These are phyloP conservation scores for Cochlearius cochlearius DNA, from an alignment of 2,113 vertebrate genomes.

Conservation along the genomic window DNA sequence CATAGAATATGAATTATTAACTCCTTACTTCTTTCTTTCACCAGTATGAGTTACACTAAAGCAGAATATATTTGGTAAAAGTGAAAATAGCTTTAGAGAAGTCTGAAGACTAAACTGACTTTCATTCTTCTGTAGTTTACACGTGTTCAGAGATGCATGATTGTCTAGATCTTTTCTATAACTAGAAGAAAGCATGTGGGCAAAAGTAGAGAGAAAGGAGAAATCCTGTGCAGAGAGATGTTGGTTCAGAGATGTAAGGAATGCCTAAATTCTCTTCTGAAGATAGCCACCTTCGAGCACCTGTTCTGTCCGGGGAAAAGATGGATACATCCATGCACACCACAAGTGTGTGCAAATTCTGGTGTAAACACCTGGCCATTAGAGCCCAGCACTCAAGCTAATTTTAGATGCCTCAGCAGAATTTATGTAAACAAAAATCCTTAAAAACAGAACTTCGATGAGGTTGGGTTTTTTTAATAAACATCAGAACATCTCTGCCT, in stretches of 20 bases:
- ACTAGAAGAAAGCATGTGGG: not conserved
- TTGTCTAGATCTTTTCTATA: not conserved
- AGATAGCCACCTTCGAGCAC: not conserved
- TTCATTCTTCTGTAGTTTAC: not conserved
- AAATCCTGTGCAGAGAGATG: not conserved
- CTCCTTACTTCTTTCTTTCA: not conserved
- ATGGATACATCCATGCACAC: not conserved
- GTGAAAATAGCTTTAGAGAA: not conserved
- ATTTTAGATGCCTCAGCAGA: not conserved
- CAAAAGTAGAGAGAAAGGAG: not conserved
- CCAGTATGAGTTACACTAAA: not conserved
- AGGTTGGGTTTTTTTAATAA: not conserved
- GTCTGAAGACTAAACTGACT: not conserved
- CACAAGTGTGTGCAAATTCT: not conserved
- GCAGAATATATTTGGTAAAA: not conserved
- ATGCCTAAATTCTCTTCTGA: not conserved
- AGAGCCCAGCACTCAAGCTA: not conserved
- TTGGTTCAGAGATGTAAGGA: not conserved
- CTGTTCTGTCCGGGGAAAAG: not conserved
- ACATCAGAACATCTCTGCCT: not conserved
- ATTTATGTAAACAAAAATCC: not conserved
- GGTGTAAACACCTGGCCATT: not conserved
- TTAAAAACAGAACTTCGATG: not conserved
- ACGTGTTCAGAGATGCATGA: fast-evolving
- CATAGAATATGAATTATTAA: not conserved